Percentiles rank a stretch among this genome's conserved stretches.
Evolutionary conservation across 2,797 vertebrate genomes (phyloP).

Genomic region (Pseudomugil gertrudae): DNA sequence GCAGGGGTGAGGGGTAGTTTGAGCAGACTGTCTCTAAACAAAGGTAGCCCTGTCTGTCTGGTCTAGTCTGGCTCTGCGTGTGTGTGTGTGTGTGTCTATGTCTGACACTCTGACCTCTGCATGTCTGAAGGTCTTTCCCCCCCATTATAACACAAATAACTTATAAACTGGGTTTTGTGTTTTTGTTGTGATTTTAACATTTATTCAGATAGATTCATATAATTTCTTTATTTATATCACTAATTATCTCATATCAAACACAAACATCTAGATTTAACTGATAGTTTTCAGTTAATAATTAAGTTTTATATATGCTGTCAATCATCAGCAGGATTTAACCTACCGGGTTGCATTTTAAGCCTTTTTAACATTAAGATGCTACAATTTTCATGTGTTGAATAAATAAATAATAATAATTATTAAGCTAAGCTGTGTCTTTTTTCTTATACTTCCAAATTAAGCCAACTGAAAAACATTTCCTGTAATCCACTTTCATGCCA

Average conservation of each 20-base stretch:
- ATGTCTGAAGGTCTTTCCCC: constrained; percentile 30
- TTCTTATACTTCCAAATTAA: not conserved
- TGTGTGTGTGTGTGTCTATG: constrained; percentile 17
- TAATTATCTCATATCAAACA: not conserved
- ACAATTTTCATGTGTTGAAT: not conserved
- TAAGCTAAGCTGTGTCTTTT: not conserved
- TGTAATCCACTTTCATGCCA: not conserved
- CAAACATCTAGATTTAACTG: not conserved
- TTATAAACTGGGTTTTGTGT: not conserved
- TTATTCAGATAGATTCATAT: not conserved
- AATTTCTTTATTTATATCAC: not conserved
- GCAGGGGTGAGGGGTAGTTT: constrained; percentile 9
- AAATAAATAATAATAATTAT: not conserved
- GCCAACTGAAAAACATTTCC: not conserved
- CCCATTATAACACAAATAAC: not conserved
- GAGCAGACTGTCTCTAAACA: constrained; percentile 69
- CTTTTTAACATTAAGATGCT: not conserved
- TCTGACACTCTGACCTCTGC: constrained; percentile 38
- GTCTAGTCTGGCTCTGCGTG: constrained; percentile 29
- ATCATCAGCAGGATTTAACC: not conserved
- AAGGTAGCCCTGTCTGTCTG: constrained; percentile 64
- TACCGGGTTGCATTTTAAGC: not conserved
- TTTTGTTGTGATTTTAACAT: not conserved
- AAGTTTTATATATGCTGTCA: not conserved
- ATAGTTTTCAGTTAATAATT: too few species aligned